Evolutionary conservation across 2,888 invertebrate genomes (phyloP).

Genomic region (Pheosia gnoma): DNA sequence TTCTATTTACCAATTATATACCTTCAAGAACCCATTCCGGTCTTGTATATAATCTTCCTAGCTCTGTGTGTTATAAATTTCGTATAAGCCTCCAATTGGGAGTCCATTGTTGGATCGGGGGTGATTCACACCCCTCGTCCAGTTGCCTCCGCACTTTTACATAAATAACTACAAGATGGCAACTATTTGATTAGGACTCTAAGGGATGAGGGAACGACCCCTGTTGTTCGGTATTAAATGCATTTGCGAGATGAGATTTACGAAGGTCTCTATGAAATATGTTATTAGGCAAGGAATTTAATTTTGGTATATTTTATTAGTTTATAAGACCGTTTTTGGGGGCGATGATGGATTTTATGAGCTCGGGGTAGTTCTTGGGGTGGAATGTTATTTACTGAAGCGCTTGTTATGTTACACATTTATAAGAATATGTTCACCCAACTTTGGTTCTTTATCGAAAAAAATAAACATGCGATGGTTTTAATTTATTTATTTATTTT

Average conservation of each 20-base stretch:
- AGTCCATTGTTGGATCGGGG: constrained; percentile 52
- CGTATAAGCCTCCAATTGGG: constrained; percentile 68
- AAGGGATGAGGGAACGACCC: constrained; percentile 48
- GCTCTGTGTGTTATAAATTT: constrained; percentile 68
- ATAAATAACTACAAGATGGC: constrained; percentile 67
- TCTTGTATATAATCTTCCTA: not conserved
- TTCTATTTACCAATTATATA: too few relatives aligned
- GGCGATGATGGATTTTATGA: constrained; percentile 23
- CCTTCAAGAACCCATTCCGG: not conserved
- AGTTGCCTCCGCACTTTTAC: constrained; percentile 49
- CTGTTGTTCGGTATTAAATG: constrained; percentile 60
- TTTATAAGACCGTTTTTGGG: constrained; percentile 32
- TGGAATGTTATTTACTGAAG: not conserved
- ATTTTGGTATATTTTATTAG: constrained; percentile 43
- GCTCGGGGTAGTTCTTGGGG: constrained; percentile 1
- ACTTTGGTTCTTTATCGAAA: too few relatives aligned
- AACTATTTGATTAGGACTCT: constrained; percentile 76
- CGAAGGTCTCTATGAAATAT: constrained; percentile 57
- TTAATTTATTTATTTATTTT: too few relatives aligned
- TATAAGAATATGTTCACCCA: not conserved
- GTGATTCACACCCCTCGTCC: constrained; percentile 50
- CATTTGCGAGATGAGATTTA: constrained; percentile 70
- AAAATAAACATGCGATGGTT: too few relatives aligned
- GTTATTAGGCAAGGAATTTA: constrained; percentile 50
- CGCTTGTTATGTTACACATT: not conserved